A percentile compares a stretch with the other conserved stretches of the same genome.
These are phyloP conservation scores for Neomicropteryx cornuta DNA, from an alignment of 1,140 invertebrate species.

Conservation along the genomic window DNA sequence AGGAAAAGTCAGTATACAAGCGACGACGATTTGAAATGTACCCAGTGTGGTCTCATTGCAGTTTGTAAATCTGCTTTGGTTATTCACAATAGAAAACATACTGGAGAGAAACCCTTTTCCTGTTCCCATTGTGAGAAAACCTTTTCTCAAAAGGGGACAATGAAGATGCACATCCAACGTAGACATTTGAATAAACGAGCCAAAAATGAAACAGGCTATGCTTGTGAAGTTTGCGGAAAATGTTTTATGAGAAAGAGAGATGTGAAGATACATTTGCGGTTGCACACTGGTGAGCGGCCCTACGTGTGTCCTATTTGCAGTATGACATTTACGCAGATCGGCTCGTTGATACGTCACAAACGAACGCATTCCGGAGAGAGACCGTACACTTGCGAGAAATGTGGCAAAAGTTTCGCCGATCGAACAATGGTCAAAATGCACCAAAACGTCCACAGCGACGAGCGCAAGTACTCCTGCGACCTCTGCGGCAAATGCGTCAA, in stretches of 20 bases:
- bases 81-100: constrained; percentile 43
- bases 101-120: constrained; percentile 39
- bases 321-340: constrained; percentile 21
- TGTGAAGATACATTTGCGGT: constrained; percentile 29
- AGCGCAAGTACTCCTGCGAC: constrained; percentile 54
- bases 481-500: constrained; percentile 53
- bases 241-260: constrained; percentile 33
- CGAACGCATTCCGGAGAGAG: constrained; percentile 11
- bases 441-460: constrained; percentile 49
- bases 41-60: constrained; percentile 5
- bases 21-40: too few species aligned
- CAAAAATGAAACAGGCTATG: constrained; percentile 21
- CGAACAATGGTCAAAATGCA: constrained; percentile 24
- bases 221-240: constrained; percentile 32
- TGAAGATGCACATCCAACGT: constrained; percentile 30
- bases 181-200: constrained; percentile 16
- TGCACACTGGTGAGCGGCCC: constrained; percentile 30
- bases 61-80: constrained; percentile 29
- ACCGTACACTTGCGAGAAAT: constrained; percentile 10
- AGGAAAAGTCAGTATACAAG: too few species aligned
- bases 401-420: constrained; percentile 9
- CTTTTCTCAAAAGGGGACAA: constrained; percentile 37
- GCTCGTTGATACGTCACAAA: constrained; percentile 5
- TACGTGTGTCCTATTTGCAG: constrained; percentile 45
- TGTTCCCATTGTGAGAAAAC: constrained; percentile 41